Percentiles rank a stretch among this genome's conserved stretches.
Evolutionary conservation across 2,113 vertebrate species (phyloP).

Genomic region (Jaculus jaculus): DNA sequence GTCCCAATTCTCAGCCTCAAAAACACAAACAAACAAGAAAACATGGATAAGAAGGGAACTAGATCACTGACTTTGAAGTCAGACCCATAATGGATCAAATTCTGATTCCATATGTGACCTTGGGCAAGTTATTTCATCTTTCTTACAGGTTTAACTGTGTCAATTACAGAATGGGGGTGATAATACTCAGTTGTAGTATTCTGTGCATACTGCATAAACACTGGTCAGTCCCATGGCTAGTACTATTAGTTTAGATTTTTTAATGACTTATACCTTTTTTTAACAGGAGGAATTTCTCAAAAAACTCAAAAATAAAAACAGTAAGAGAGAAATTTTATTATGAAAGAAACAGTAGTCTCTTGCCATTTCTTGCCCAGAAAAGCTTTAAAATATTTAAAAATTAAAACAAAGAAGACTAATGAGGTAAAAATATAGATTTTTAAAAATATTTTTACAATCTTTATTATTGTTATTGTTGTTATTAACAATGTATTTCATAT

Average conservation of each 20-base stretch:
- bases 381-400: neutral
- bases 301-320: neutral
- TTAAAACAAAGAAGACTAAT: constrained; percentile 13
- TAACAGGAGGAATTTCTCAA: neutral
- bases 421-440: neutral
- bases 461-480: no score
- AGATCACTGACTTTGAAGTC: neutral
- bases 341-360: constrained; percentile 23
- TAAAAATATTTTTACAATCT: neutral
- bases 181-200: neutral
- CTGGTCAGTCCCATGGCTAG: neutral
- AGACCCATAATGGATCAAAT: neutral
- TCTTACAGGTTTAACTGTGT: neutral
- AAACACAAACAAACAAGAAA: no score
- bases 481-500: no score
- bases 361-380: neutral
- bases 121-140: neutral
- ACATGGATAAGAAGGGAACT: neutral
- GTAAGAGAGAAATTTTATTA: constrained; percentile 33
- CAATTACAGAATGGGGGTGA: neutral
- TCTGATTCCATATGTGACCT: neutral
- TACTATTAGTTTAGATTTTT: neutral
- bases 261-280: neutral
- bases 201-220: neutral
- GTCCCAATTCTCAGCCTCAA: neutral